A percentile compares a stretch with the other conserved stretches of the same genome.
Conservation (phyloP, 1,140 invertebrate genomes). For the Papilio polyxenes region DNA sequence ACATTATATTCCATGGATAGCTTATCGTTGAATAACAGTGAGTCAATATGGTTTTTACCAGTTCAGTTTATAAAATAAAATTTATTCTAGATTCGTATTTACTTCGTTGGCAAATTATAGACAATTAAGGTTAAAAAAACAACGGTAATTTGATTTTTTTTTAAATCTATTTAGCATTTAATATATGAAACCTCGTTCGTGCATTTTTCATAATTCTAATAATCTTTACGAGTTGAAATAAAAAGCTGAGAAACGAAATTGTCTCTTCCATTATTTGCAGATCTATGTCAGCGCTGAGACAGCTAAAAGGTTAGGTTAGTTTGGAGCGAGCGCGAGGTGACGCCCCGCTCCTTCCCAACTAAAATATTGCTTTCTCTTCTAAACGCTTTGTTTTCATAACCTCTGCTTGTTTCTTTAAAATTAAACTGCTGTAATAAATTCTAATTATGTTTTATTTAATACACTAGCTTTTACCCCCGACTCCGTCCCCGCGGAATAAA, state of each 20-base stretch:
- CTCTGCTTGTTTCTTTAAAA: conserved; percentile 8
- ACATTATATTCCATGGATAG: neutral
- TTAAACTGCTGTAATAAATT: neutral
- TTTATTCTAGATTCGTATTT: neutral
- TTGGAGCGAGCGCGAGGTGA: conserved; percentile 10
- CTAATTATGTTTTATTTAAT: neutral
- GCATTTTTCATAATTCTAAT: too few relatives aligned
- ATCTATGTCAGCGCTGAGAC: neutral
- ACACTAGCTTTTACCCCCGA: too few relatives aligned
- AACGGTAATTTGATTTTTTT: too few relatives aligned
- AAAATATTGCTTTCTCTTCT: neutral
- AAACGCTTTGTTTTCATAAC: conserved; percentile 8
- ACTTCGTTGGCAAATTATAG: too few relatives aligned
- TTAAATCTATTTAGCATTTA: too few relatives aligned
- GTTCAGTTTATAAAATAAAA: neutral
- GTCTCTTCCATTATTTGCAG: neutral
- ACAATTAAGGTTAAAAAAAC: too few relatives aligned
- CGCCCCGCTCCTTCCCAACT: neutral
- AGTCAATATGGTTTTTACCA: neutral
- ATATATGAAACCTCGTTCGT: too few relatives aligned
- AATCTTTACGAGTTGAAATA: too few relatives aligned
- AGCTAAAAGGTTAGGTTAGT: neutral
- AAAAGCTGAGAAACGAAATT: neutral
- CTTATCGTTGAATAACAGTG: neutral
- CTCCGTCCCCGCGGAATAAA: too few relatives aligned